Conservation (phyloP, 2,113 vertebrate genomes). For the Ptilonorhynchus violaceus region DNA sequence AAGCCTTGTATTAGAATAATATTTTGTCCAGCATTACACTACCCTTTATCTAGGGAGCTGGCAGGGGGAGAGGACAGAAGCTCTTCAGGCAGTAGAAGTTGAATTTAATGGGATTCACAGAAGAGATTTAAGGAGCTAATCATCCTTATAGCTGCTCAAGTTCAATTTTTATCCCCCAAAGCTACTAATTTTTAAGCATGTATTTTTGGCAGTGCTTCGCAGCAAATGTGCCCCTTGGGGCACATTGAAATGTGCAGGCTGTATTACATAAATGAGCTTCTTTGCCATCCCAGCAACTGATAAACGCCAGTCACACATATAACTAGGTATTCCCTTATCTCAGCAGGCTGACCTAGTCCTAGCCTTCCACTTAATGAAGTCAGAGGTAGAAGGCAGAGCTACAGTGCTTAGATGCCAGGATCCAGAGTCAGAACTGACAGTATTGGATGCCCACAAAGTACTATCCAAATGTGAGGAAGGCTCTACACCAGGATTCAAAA, state of each 20-base stretch:
- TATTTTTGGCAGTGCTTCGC: constrained; percentile 20
- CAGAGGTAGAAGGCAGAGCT: background rate
- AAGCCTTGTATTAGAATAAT: background rate
- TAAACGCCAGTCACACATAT: background rate
- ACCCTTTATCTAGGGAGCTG: background rate
- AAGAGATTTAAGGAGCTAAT: constrained; percentile 52
- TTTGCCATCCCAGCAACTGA: background rate
- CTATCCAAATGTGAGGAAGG: background rate
- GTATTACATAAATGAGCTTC: background rate
- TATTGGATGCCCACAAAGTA: background rate
- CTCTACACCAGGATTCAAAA: background rate
- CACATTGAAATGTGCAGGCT: background rate
- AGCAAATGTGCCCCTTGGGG: background rate
- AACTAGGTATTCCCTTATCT: background rate
- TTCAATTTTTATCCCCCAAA: constrained; percentile 42
- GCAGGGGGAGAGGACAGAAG: background rate
- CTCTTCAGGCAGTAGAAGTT: background rate
- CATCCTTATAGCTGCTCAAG: constrained; percentile 21
- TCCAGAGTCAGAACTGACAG: background rate
- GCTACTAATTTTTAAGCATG: constrained; percentile 42
- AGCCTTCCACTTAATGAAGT: background rate
- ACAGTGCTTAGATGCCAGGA: background rate
- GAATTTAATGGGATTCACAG: constrained; percentile 28
- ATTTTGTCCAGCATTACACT: background rate
- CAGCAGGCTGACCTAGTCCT: background rate